phyloP scores from a whole-genome alignment of 1,140 invertebrate species.

The Pararge aegeria region DNA sequence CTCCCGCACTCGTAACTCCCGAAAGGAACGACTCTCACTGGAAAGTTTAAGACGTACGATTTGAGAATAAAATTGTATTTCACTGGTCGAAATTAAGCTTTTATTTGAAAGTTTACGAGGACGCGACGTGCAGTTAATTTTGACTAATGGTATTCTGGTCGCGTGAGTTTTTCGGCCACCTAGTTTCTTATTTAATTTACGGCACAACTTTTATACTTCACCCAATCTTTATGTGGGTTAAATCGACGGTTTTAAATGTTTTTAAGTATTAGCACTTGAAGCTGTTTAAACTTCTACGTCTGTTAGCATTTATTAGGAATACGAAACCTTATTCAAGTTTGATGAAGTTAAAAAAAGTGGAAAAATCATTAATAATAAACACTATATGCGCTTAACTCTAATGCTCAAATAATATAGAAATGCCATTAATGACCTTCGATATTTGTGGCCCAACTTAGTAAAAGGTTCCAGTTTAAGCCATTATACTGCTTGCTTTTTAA shows the following conservation, averaged over 20 bases:
- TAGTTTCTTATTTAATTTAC: slow-evolving; percentile 2
- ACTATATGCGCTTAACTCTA: too few species aligned
- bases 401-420: too few species aligned
- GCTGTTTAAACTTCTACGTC: neutral
- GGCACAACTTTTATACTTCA: neutral
- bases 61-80: slow-evolving; percentile 64
- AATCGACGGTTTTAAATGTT: neutral
- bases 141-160: slow-evolving; percentile 11
- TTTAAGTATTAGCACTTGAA: neutral
- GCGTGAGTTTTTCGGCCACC: slow-evolving; percentile 2
- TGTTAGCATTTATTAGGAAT: neutral
- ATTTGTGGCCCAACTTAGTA: too few species aligned
- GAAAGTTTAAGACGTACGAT: slow-evolving; percentile 59
- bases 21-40: slow-evolving; percentile 40
- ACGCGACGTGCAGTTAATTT: slow-evolving; percentile 44
- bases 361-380: neutral
- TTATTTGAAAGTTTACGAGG: slow-evolving; percentile 60
- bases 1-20: slow-evolving; percentile 57
- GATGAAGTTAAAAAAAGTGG: neutral
- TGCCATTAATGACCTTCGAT: too few species aligned
- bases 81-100: slow-evolving; percentile 63
- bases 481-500: too few species aligned
- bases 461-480: too few species aligned
- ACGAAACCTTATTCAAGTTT: neutral
- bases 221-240: neutral